Conservation (phyloP, 2,888 invertebrate genomes). For the Ophion obscuratus region DNA sequence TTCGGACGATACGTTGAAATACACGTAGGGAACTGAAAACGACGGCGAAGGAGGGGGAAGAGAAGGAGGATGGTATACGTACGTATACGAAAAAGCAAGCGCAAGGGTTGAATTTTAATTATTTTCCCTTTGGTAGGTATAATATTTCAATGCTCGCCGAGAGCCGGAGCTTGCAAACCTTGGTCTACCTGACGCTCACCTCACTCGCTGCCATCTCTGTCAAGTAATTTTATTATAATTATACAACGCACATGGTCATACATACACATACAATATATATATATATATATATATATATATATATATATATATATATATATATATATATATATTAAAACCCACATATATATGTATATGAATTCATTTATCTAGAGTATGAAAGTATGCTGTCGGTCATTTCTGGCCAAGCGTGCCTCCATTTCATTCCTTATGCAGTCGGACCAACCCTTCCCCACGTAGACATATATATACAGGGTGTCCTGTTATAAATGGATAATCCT, state of each 20-base stretch:
- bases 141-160: constrained; percentile 83
- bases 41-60: not conserved
- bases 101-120: constrained; percentile 84
- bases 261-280: constrained; percentile 41
- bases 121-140: constrained; percentile 84
- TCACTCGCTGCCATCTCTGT: constrained; percentile 81
- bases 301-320: constrained; percentile 7
- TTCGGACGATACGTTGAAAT: constrained; percentile 35
- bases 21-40: constrained; percentile 36
- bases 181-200: constrained; percentile 77
- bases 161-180: constrained; percentile 72
- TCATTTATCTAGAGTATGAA: constrained; percentile 71
- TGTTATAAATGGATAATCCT: too few species aligned
- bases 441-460: constrained; percentile 20
- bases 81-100: constrained; percentile 72
- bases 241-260: constrained; percentile 70
- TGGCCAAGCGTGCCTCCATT: constrained; percentile 69
- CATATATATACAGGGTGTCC: not conserved
- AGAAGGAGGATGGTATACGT: constrained; percentile 33
- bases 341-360: constrained; percentile 55
- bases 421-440: constrained; percentile 53
- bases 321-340: not conserved
- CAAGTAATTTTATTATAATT: constrained; percentile 84
- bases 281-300: not conserved
- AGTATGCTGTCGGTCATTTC: constrained; percentile 79